Evolutionary conservation across 2,888 invertebrate species (phyloP).

Genomic region (Tanypteryx hageni): DNA sequence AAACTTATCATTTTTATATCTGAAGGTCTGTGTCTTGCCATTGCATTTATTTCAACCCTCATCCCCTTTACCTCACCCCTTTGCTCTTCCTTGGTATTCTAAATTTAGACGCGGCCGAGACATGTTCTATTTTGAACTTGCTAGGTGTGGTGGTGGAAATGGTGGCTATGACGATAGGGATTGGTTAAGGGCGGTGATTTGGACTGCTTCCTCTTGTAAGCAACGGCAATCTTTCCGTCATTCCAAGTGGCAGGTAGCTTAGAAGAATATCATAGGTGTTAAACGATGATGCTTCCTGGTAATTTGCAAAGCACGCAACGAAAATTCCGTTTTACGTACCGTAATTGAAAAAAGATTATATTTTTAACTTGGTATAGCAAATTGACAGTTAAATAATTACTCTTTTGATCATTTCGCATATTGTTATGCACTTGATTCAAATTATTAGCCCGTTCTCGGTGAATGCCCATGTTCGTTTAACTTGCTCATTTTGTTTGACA

Average conservation of each 20-base stretch:
- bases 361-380: too few species aligned
- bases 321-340: neutral
- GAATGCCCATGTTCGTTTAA: too few species aligned
- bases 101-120: constrained; percentile 58
- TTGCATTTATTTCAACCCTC: constrained; percentile 23
- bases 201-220: neutral
- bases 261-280: neutral
- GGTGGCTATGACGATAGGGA: constrained; percentile 60
- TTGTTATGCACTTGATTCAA: too few species aligned
- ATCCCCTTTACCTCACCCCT: neutral
- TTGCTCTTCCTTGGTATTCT: constrained; percentile 55
- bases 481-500: too few species aligned
- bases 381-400: too few species aligned
- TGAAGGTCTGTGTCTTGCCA: constrained; percentile 14
- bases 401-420: too few species aligned
- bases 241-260: neutral
- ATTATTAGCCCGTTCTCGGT: too few species aligned
- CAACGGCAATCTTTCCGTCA: neutral
- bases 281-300: neutral
- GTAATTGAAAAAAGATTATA: too few species aligned
- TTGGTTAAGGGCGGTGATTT: constrained; percentile 59
- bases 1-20: neutral
- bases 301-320: neutral
- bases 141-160: constrained; percentile 63
- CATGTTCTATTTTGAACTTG: constrained; percentile 64